These are phyloP conservation scores for Melinaea menophilus DNA, from an alignment of 2,888 invertebrate species.

Conservation along the genomic window DNA sequence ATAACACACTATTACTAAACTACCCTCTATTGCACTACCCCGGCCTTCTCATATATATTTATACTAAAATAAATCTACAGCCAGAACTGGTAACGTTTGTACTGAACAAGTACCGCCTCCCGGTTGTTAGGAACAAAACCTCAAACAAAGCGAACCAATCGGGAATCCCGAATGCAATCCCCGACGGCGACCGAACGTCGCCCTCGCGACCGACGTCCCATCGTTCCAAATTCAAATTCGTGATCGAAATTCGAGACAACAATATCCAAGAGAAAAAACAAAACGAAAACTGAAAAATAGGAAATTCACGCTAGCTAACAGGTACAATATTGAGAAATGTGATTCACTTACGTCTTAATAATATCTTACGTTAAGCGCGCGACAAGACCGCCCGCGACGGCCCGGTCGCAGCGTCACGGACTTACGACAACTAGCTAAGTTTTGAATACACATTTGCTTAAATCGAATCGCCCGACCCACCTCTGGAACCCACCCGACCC, in stretches of 20 bases:
- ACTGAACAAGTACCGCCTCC: constrained; percentile 55
- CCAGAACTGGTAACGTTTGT: constrained; percentile 61
- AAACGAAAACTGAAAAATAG: constrained; percentile 43
- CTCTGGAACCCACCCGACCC: constrained; percentile 32
- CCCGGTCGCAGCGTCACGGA: constrained; percentile 34
- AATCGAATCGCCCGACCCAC: constrained; percentile 49
- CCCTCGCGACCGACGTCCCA: constrained; percentile 10
- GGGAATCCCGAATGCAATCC: constrained; percentile 25
- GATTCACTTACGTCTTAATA: constrained; percentile 68
- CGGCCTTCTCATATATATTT: constrained; percentile 63
- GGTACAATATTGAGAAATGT: constrained; percentile 53
- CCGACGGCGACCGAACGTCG: neutral
- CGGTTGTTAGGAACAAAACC: constrained; percentile 41
- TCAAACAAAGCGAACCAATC: constrained; percentile 22
- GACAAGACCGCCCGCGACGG: constrained; percentile 31
- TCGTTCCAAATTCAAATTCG: constrained; percentile 8
- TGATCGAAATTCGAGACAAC: constrained; percentile 44
- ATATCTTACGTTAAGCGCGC: constrained; percentile 54
- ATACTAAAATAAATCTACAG: constrained; percentile 60
- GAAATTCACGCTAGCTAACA: constrained; percentile 76
- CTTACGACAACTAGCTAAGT: constrained; percentile 68
- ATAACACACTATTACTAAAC: constrained; percentile 54
- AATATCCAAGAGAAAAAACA: constrained; percentile 55
- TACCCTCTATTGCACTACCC: constrained; percentile 75
- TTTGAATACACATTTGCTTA: constrained; percentile 70